Evolutionary conservation across 2,888 invertebrate genomes (phyloP), one percentile per base, ranked within the genome.

Genomic region (Gisinianus flammeolus): DNA sequence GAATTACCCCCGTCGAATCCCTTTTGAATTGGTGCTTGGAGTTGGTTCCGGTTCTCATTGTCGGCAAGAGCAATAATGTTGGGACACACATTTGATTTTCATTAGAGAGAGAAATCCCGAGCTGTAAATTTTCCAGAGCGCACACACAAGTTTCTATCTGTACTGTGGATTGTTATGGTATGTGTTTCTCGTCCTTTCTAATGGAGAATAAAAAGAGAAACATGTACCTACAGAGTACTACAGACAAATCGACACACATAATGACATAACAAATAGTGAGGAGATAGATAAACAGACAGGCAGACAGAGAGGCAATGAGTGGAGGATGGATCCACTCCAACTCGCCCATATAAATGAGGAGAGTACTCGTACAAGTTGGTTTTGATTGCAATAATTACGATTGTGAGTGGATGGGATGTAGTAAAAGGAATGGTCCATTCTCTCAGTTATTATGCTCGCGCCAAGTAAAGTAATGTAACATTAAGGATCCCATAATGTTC

Each of bases 401-500:
- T 26, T 26, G 58, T 58, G 22, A 44, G 44, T 2, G 44, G 8
- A 19, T 44, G 19, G 44, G 19, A 12, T 26, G 62, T 62, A 12
- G 62, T 62, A 28, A 62, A 62, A 62, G 22, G 28, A 62, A 62
- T 62, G 62, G 62, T 28, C 62, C 62, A 62, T 62, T 62, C 28
- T 28, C 24, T 26, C 62, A 28, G 26, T 26, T 62, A 26, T 62
- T 62, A 62, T 22, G 24, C 10, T 62, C 28, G 62, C 62, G 62
- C 16, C 62, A 62, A 26, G 62, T 24, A 62, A 28, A 26, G 62
- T 1, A 62, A 62, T 62, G 62, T 26, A 28, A 62, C 62, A 62
- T 62, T 62, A 62, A 62, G 62, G 26, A 62, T 62, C 26, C 62
- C 62, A 62, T 62, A 62, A 62, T 62, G 62, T 28, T 62, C 26